These are phyloP conservation scores for Sialia sialis DNA, from an alignment of 2,113 vertebrate species.

Conservation along the genomic window DNA sequence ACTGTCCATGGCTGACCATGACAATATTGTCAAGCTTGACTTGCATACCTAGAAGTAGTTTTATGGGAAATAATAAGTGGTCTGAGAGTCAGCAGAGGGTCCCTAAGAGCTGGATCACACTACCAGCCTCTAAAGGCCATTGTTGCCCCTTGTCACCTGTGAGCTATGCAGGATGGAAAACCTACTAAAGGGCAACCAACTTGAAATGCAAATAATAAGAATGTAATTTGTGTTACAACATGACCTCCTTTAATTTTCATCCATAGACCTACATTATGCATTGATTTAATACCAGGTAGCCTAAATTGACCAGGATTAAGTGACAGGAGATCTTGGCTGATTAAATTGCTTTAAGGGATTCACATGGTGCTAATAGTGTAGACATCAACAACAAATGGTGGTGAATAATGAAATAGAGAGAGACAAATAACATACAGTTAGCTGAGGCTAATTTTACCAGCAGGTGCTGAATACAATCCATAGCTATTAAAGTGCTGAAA, in stretches of 20 bases:
- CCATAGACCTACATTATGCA: background rate
- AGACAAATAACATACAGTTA: background rate
- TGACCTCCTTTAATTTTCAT: background rate
- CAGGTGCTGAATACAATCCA: background rate
- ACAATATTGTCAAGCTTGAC: background rate
- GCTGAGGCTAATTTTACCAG: background rate
- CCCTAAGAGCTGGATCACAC: background rate
- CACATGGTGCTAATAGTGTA: background rate
- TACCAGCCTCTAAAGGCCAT: background rate
- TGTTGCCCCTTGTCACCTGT: background rate
- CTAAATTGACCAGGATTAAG: background rate
- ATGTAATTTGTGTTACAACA: background rate
- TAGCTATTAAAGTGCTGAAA: background rate
- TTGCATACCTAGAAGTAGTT: background rate
- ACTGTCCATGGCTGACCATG: background rate
- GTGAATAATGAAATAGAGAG: conserved; percentile 1
- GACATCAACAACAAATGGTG: background rate
- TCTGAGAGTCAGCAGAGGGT: background rate
- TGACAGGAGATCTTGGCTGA: background rate
- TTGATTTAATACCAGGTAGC: background rate
- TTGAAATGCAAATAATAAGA: background rate
- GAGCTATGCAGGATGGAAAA: background rate
- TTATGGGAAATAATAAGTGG: background rate
- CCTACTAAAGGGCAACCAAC: background rate
- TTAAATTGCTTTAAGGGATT: background rate